Evolutionary conservation across 2,113 vertebrate genomes (phyloP).

Genomic region (Thomomys bottae): DNA sequence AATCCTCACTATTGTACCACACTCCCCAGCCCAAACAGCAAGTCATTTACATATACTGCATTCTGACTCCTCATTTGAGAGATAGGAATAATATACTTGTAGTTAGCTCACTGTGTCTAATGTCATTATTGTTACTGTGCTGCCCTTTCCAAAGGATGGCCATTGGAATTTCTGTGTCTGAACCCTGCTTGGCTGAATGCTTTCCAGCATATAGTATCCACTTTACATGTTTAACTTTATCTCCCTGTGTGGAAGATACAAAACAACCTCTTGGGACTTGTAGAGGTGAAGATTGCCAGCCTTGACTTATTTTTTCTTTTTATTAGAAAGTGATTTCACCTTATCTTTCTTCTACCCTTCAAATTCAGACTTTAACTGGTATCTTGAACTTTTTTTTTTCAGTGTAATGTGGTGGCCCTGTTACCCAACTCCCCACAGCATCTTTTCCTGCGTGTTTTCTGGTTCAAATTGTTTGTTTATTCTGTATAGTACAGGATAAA

Average conservation of each 20-base stretch:
- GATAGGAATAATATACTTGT: background rate
- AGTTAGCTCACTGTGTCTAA: background rate
- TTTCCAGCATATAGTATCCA: background rate
- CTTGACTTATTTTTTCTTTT: constrained; percentile 7
- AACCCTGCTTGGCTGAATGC: background rate
- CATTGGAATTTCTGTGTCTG: background rate
- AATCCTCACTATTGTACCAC: too few species aligned
- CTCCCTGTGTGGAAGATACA: background rate
- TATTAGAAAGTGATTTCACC: constrained; percentile 9
- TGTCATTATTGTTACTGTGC: background rate
- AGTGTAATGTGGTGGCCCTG: background rate
- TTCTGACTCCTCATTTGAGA: background rate
- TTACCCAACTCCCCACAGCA: background rate
- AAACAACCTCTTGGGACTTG: background rate
- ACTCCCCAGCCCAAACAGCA: background rate
- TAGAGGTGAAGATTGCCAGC: background rate
- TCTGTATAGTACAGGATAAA: background rate
- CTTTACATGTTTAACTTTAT: background rate
- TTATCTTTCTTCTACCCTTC: background rate
- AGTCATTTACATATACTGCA: background rate
- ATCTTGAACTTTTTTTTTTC: background rate
- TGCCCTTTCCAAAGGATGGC: background rate
- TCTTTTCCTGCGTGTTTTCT: background rate
- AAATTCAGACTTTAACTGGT: background rate
- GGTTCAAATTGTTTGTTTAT: background rate